Evolutionary conservation across 2,113 vertebrate species (phyloP).

Genomic region (Nothoprocta pentlandii): DNA sequence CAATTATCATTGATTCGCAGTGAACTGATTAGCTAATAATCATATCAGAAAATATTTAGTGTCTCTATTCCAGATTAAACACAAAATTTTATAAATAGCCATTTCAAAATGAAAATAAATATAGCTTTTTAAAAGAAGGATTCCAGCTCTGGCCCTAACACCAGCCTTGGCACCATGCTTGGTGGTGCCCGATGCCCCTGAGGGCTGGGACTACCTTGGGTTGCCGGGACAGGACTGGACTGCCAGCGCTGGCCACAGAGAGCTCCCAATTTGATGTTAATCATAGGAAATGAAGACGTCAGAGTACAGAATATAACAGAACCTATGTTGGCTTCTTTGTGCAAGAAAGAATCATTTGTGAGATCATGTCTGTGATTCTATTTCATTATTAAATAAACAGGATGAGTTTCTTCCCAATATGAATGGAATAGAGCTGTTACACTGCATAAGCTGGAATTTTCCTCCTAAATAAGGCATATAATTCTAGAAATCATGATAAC

Average conservation of each 20-base stretch:
- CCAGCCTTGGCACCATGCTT: too few species aligned
- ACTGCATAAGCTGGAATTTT: background rate
- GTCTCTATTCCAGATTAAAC: background rate
- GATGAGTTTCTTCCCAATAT: background rate
- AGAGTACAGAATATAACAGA: background rate
- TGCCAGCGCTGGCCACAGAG: too few species aligned
- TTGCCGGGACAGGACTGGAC: too few species aligned
- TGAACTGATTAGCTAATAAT: conserved; percentile 23
- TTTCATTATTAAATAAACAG: background rate
- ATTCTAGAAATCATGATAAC: too few species aligned
- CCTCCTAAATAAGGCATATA: too few species aligned
- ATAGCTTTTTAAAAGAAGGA: too few species aligned
- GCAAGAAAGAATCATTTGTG: too few species aligned
- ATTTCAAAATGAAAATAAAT: conserved; percentile 15
- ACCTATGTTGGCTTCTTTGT: rapidly evolving
- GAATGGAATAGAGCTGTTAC: background rate
- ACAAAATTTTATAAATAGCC: background rate
- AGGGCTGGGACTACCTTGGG: rapidly evolving
- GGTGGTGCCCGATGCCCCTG: background rate
- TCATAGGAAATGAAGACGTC: background rate
- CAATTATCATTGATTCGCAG: conserved; percentile 36
- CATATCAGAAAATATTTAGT: conserved; percentile 12
- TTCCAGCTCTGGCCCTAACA: too few species aligned
- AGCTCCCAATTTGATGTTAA: rapidly evolving
- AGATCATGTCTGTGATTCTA: background rate